These are phyloP conservation scores for Scartelaos histophorus DNA, from an alignment of 2,113 vertebrate genomes.

Conservation along the genomic window DNA sequence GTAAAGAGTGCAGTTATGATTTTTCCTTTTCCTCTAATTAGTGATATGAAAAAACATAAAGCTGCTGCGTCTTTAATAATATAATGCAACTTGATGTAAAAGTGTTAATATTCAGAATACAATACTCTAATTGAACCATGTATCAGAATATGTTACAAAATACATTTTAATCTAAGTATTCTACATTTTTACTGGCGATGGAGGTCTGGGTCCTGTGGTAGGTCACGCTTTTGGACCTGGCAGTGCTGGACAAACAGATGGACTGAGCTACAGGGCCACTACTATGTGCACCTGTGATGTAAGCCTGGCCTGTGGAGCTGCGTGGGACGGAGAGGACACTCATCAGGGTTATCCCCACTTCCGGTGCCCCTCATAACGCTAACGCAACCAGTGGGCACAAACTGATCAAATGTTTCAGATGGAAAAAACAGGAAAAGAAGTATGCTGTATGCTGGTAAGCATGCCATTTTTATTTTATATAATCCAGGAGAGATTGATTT, in stretches of 20 bases:
- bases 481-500: background rate
- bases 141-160: too few relatives aligned
- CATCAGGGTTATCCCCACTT: slow-evolving; percentile 32
- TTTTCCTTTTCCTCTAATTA: too few relatives aligned
- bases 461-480: background rate
- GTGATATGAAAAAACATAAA: too few relatives aligned
- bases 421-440: background rate
- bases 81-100: too few relatives aligned
- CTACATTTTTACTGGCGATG: too few relatives aligned
- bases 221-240: slow-evolving; percentile 26
- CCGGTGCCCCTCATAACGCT: slow-evolving; percentile 20
- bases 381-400: slow-evolving; percentile 4
- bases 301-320: slow-evolving; percentile 9
- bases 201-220: slow-evolving; percentile 11
- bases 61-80: too few relatives aligned
- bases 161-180: too few relatives aligned
- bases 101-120: too few relatives aligned
- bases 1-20: too few relatives aligned
- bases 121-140: too few relatives aligned
- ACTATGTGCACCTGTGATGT: slow-evolving; percentile 28
- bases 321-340: slow-evolving; percentile 29
- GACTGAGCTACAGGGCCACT: slow-evolving; percentile 22
- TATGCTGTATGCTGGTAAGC: background rate
- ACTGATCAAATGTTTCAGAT: slow-evolving; percentile 25
- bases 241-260: slow-evolving; percentile 37